Evolutionary conservation across 53 echinoderm and acorn worm genomes (phyloP).

Genomic region (Holothuria scabra): DNA sequence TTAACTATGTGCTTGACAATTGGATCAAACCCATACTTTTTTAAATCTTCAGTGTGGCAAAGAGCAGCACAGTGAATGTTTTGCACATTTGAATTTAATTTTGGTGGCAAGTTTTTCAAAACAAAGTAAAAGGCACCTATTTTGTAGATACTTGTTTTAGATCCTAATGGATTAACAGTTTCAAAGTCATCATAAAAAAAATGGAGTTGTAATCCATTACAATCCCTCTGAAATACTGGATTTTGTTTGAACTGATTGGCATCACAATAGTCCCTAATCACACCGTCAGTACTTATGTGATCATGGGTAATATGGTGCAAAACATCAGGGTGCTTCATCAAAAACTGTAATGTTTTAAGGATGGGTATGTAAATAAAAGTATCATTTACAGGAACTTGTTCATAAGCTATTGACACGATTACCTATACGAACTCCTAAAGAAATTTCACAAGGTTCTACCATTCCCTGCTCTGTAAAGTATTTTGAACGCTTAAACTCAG

Average conservation of each 20-base stretch:
- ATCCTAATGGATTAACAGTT: slow-evolving; percentile 51
- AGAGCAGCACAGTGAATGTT: slow-evolving; percentile 56
- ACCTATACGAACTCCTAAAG: slow-evolving; percentile 53
- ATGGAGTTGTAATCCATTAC: slow-evolving; percentile 39
- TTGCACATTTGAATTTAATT: slow-evolving; percentile 50
- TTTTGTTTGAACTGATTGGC: slow-evolving; percentile 47
- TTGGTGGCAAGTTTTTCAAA: slow-evolving; percentile 55
- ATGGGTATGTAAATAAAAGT: slow-evolving; percentile 59
- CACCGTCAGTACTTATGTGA: slow-evolving; percentile 37
- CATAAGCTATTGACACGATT: slow-evolving; percentile 50
- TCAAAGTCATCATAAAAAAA: slow-evolving; percentile 40
- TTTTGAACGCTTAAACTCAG: slow-evolving; percentile 36
- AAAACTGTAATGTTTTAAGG: slow-evolving; percentile 50
- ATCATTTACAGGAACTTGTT: slow-evolving; percentile 60
- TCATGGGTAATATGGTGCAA: slow-evolving; percentile 35
- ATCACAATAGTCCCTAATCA: slow-evolving; percentile 64
- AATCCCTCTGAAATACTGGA: slow-evolving; percentile 43
- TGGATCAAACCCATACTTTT: slow-evolving; percentile 61
- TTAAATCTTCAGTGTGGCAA: slow-evolving; percentile 54
- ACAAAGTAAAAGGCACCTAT: slow-evolving; percentile 55
- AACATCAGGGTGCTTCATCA: slow-evolving; percentile 50
- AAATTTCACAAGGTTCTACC: slow-evolving; percentile 48
- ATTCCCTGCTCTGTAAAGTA: slow-evolving; percentile 40
- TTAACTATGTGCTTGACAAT: slow-evolving; percentile 49
- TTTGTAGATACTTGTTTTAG: slow-evolving; percentile 58